These are phyloP conservation scores for Holcopasites calliopsidis DNA, from an alignment of 1,140 invertebrate genomes.

Conservation along the genomic window DNA sequence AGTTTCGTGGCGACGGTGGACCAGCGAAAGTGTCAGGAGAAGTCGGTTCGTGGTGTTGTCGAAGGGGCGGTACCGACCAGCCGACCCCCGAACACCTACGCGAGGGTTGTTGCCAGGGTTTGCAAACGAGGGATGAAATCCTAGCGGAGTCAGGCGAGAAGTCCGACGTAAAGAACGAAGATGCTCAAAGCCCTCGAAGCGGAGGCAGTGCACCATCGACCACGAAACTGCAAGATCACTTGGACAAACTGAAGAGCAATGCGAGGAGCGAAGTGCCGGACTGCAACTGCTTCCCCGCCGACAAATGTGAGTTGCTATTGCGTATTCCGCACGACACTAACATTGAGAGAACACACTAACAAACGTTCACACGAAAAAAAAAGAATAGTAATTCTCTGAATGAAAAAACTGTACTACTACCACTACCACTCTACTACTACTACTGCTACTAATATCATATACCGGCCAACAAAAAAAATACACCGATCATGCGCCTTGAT, in stretches of 20 bases:
- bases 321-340: slow-evolving; percentile 72
- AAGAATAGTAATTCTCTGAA: slow-evolving; percentile 19
- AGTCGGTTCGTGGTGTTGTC: slow-evolving; percentile 85
- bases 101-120: slow-evolving; percentile 85
- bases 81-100: slow-evolving; percentile 86
- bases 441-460: slow-evolving; percentile 37
- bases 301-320: slow-evolving; percentile 82
- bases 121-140: slow-evolving; percentile 86
- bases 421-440: slow-evolving; percentile 21
- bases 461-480: slow-evolving; percentile 34
- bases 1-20: slow-evolving; percentile 84
- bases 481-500: slow-evolving; percentile 40
- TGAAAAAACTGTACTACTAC: slow-evolving; percentile 1
- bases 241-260: slow-evolving; percentile 85
- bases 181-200: slow-evolving; percentile 63
- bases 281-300: slow-evolving; percentile 90
- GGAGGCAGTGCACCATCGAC: slow-evolving; percentile 47
- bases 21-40: slow-evolving; percentile 81
- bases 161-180: slow-evolving; percentile 73
- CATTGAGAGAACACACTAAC: slow-evolving; percentile 72
- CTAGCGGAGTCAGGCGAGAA: slow-evolving; percentile 76
- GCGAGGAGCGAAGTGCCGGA: slow-evolving; percentile 89
- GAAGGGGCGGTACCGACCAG: slow-evolving; percentile 84
- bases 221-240: slow-evolving; percentile 82
- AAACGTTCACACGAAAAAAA: slow-evolving; percentile 53